phyloP scores from a whole-genome alignment of 2,888 invertebrate genomes.

The Brachyptera risi region DNA sequence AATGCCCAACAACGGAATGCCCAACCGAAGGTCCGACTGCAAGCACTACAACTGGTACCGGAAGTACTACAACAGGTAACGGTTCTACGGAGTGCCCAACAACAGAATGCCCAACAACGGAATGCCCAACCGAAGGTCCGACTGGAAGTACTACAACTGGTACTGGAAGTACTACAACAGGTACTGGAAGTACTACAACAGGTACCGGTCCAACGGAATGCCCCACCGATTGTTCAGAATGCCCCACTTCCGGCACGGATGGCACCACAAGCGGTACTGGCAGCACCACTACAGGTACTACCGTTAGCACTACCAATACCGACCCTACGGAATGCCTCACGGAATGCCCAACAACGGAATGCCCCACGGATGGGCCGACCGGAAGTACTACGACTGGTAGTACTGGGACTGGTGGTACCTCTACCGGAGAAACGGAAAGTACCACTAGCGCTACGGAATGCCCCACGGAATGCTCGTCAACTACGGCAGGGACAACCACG shows the following conservation, averaged over 20 bases:
- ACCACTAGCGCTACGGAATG: background rate
- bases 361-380: too few species aligned
- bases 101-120: background rate
- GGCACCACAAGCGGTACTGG: too few species aligned
- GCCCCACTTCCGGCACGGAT: too few species aligned
- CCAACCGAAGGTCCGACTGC: conserved; percentile 4
- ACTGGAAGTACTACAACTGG: background rate
- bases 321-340: conserved; percentile 20
- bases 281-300: too few species aligned
- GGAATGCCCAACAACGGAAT: conserved; percentile 22
- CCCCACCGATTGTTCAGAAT: background rate
- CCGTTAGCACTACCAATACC: too few species aligned
- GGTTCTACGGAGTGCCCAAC: background rate
- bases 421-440: background rate
- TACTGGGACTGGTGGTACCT: background rate
- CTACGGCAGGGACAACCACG: background rate
- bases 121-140: background rate
- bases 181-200: background rate
- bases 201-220: background rate
- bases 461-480: background rate
- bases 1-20: background rate
- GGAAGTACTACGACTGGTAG: background rate
- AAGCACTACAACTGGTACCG: background rate
- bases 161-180: background rate
- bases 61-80: background rate